Conservation (phyloP, 2,888 invertebrate genomes). For the Sabellastarte sp. region DNA sequence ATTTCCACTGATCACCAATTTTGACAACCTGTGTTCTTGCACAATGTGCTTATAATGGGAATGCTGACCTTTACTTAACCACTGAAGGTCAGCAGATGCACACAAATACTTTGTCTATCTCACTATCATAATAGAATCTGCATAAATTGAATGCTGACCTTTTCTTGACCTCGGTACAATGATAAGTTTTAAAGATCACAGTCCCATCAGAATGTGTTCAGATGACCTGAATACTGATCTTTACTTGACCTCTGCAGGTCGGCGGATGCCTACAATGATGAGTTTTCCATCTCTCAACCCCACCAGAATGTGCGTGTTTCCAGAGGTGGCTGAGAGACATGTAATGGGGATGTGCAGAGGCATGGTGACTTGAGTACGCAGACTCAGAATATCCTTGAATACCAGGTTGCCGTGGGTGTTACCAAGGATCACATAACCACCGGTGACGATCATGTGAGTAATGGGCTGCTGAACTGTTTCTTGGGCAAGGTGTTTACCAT, state of each 20-base stretch:
- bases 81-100: too few species aligned
- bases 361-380: slow-evolving; percentile 39
- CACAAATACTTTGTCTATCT: too few species aligned
- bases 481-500: slow-evolving; percentile 52
- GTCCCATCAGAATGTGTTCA: too few species aligned
- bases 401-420: slow-evolving; percentile 51
- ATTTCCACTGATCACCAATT: too few species aligned
- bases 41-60: too few species aligned
- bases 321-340: slow-evolving; percentile 48
- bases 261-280: slow-evolving; percentile 54
- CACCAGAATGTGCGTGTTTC: slow-evolving; percentile 65
- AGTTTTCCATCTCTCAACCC: slow-evolving; percentile 65
- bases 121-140: too few species aligned
- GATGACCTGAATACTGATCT: too few species aligned
- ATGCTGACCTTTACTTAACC: too few species aligned
- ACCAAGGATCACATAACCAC: slow-evolving; percentile 53
- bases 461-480: slow-evolving; percentile 39
- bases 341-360: slow-evolving; percentile 50
- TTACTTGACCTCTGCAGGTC: slow-evolving; percentile 27
- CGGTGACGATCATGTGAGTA: slow-evolving; percentile 50
- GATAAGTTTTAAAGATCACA: too few species aligned
- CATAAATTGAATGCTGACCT: too few species aligned
- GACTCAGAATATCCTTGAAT: slow-evolving; percentile 55
- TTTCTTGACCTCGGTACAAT: too few species aligned
- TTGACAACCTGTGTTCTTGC: too few species aligned